Percentiles rank a stretch among this genome's conserved stretches.
phyloP scores from a whole-genome alignment of 2,113 vertebrate genomes.

The Origma solitaria region DNA sequence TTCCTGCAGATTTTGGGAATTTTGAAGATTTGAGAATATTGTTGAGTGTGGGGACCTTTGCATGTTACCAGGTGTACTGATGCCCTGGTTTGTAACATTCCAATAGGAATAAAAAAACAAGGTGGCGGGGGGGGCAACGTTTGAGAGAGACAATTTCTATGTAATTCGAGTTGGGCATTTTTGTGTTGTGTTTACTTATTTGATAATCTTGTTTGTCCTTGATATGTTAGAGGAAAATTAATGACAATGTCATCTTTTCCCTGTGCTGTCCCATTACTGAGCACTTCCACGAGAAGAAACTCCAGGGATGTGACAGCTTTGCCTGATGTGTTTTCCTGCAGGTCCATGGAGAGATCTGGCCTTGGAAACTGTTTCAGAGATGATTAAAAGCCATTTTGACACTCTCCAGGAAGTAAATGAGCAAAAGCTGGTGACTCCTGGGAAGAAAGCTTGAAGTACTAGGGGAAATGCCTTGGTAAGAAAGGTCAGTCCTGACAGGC shows the following conservation, averaged over 20 bases:
- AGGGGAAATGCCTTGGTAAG: background rate
- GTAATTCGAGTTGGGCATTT: background rate
- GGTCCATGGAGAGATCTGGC: background rate
- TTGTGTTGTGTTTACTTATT: background rate
- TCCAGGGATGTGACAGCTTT: background rate
- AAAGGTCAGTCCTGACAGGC: background rate
- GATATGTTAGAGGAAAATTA: background rate
- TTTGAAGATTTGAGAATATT: background rate
- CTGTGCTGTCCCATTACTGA: background rate
- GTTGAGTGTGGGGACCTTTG: background rate
- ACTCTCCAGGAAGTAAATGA: slow-evolving; percentile 6
- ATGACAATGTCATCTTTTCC: background rate
- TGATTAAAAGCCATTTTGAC: slow-evolving; percentile 23
- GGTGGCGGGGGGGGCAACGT: fast-evolving
- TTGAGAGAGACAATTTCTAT: background rate
- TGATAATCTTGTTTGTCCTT: background rate
- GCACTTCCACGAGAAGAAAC: background rate
- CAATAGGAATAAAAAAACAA: background rate
- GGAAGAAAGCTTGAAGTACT: background rate
- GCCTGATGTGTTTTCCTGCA: background rate
- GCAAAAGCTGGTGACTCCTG: background rate
- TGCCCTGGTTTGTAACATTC: background rate
- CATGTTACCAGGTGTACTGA: fast-evolving
- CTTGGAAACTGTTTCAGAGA: background rate
- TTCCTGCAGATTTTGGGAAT: background rate